A percentile compares a stretch with the other conserved stretches of the same genome.
Conservation (phyloP, 2,888 invertebrate genomes). For the Apocheima hispidaria region DNA sequence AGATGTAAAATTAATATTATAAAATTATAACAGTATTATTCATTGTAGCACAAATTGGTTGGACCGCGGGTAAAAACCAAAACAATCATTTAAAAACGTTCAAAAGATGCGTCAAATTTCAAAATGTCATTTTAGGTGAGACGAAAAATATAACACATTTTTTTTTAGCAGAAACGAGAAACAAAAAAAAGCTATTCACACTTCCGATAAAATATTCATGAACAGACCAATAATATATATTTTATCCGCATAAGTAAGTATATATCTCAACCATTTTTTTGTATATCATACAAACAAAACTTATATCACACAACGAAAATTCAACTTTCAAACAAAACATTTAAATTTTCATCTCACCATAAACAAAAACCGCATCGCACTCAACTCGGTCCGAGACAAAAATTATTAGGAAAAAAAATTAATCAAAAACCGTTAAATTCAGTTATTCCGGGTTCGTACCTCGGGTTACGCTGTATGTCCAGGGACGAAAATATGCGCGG, state of each 20-base stretch:
- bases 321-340: constrained; percentile 7
- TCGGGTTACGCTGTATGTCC: constrained; percentile 76
- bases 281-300: not conserved
- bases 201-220: no score
- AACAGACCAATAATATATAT: no score
- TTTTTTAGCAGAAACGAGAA: not conserved
- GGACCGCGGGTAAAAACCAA: constrained; percentile 60
- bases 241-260: no score
- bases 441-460: constrained; percentile 62
- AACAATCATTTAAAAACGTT: constrained; percentile 36
- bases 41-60: constrained; percentile 57
- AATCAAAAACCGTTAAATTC: constrained; percentile 30
- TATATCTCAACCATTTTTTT: no score
- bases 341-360: constrained; percentile 42
- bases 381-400: constrained; percentile 45
- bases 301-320: not conserved
- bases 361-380: constrained; percentile 46
- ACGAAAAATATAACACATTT: constrained; percentile 31
- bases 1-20: no score
- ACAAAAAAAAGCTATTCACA: constrained; percentile 4
- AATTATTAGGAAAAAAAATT: constrained; percentile 37
- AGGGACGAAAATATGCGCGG: constrained; percentile 83
- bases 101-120: constrained; percentile 40
- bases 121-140: constrained; percentile 30
- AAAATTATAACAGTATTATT: not conserved